Percentiles rank a stretch among this genome's conserved stretches.
Evolutionary conservation across 1,140 invertebrate genomes (phyloP).

Genomic region (Drosophila pseudoobscura): DNA sequence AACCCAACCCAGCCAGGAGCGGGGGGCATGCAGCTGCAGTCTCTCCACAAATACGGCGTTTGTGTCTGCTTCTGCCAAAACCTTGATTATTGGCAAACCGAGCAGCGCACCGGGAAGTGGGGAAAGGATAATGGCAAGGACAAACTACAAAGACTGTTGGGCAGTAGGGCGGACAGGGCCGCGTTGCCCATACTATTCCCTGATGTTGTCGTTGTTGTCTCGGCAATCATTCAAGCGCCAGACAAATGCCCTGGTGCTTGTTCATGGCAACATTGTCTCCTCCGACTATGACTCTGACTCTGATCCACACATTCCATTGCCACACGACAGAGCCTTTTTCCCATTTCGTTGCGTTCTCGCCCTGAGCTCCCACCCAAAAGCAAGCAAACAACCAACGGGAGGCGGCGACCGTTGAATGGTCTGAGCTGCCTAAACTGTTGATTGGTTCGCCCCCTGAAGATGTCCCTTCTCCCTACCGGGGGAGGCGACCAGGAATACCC

Average conservation of each 20-base stretch:
- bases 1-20: background rate
- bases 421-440: conserved; percentile 38
- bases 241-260: conserved; percentile 69
- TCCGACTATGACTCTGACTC: conserved; percentile 44
- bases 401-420: conserved; percentile 33
- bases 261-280: conserved; percentile 66
- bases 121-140: conserved; percentile 33
- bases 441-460: conserved; percentile 13
- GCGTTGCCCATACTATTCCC: conserved; percentile 5
- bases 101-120: background rate
- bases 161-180: conserved; percentile 42
- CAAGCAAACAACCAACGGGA: conserved; percentile 33
- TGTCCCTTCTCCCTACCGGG: too few species aligned
- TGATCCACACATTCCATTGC: background rate
- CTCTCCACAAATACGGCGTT: too few species aligned
- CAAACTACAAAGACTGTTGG: conserved; percentile 45
- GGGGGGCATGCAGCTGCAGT: too few species aligned
- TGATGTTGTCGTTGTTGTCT: conserved; percentile 35
- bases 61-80: conserved; percentile 13
- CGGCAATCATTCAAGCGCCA: conserved; percentile 64
- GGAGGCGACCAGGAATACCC: too few species aligned
- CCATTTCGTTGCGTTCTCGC: conserved; percentile 1
- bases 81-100: conserved; percentile 49
- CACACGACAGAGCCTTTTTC: conserved; percentile 6
- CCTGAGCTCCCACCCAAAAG: conserved; percentile 28